Evolutionary conservation across 2,888 invertebrate species (phyloP), one percentile per base, ranked within the genome.

Genomic region (Calameuta filiformis): DNA sequence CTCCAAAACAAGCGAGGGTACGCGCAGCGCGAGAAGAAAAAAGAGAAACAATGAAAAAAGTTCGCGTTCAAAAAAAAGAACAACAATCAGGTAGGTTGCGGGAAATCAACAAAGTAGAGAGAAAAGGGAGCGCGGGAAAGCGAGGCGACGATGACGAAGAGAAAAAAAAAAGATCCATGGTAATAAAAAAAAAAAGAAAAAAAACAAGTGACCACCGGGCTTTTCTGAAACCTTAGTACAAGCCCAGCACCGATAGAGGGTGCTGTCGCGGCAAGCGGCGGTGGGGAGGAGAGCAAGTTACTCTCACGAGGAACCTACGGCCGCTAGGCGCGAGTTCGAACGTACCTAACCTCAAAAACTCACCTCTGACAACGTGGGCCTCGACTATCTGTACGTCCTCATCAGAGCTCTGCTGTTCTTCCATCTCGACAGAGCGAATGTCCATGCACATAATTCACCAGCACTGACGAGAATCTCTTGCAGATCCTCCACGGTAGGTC

Each of bases 361-460:
- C 82, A 91, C 91, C 88, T 88, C 86, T 87, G 76, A 86, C 88
- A 77, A 91, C 82, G 82, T 85, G 87, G 76, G 87, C 89, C 81
- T 90, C 88, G 81, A 91, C 87, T 83, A 91, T 91, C 82, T 91
- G 88, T 79, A 91, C 89, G 82, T 91, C 91, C 75, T 91, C 91
- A 83, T 91, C 90, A 86, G 85, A 82, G 78, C 77, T 81, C 82
- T 82, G 87, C 85, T 85, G 87, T 86, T 91, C 90, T 80, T 85
- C 89, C 91, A 90, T 91, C 85, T 90, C 89, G 87, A 86, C 89
- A 88, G 86, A 85, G 86, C 88, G 90, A 84, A 91, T 85, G 86
- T 91, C 91, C 90, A 91, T 90, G 85, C 91, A 91, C 91, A 91
- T 91, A 90, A 90, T 90, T 90, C 86, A 82, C 82, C 83, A 83